A percentile compares a stretch with the other conserved stretches of the same genome.
Evolutionary conservation across 1,140 invertebrate genomes (phyloP).

Genomic region (Tetragonula clypearis): DNA sequence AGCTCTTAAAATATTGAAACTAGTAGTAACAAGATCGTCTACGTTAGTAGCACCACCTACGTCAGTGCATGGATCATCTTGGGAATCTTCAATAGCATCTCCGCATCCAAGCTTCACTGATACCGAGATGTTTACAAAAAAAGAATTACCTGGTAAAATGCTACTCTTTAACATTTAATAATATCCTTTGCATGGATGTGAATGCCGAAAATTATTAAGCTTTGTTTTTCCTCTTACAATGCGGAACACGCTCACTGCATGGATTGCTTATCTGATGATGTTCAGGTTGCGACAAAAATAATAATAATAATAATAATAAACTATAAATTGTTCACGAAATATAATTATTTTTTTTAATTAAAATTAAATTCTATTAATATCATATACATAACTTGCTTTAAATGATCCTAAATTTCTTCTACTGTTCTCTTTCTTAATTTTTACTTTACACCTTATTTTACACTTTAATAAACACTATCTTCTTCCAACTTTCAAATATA

Average conservation of each 20-base stretch:
- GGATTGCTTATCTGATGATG: conserved; percentile 61
- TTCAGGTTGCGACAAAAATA: conserved; percentile 79
- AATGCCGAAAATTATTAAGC: conserved; percentile 50
- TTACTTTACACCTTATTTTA: not conserved
- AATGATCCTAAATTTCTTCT: not conserved
- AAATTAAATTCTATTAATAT: conserved; percentile 23
- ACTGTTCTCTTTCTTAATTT: not conserved
- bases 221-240: conserved; percentile 66
- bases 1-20: conserved; percentile 97
- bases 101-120: conserved; percentile 88
- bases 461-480: not conserved
- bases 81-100: conserved; percentile 82
- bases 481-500: not conserved
- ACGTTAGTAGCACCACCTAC: conserved; percentile 87
- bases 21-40: conserved; percentile 97
- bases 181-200: conserved; percentile 32
- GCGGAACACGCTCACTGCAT: conserved; percentile 62
- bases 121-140: conserved; percentile 88
- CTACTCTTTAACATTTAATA: conserved; percentile 7
- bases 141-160: conserved; percentile 89
- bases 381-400: not conserved
- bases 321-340: conserved; percentile 62
- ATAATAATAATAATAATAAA: conserved; percentile 74
- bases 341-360: conserved; percentile 65
- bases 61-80: conserved; percentile 83